These are phyloP conservation scores for Prenolepis imparis DNA, from an alignment of 2,888 invertebrate genomes.

Conservation along the genomic window DNA sequence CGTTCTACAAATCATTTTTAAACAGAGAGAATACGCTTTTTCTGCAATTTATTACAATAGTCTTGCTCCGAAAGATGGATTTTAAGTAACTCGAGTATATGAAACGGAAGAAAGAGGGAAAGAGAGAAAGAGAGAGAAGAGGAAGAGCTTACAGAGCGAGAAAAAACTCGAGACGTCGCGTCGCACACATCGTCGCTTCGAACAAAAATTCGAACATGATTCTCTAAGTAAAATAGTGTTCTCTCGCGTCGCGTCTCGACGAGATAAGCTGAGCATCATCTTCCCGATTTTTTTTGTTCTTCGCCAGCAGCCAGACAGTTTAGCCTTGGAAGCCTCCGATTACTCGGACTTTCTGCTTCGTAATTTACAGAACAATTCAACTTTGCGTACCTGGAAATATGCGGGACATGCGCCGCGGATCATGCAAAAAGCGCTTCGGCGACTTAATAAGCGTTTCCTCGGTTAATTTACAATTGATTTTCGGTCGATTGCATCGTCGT, in stretches of 20 bases:
- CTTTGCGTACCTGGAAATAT: not conserved
- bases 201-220: slow-evolving; percentile 75
- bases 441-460: not conserved
- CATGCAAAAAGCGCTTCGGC: not conserved
- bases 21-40: not conserved
- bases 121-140: not conserved
- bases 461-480: not conserved
- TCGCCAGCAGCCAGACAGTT: slow-evolving; percentile 53
- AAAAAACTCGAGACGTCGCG: slow-evolving; percentile 45
- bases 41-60: not conserved
- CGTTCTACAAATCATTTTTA: not conserved
- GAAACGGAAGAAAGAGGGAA: slow-evolving; percentile 5
- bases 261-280: slow-evolving; percentile 73
- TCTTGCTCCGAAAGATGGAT: not conserved
- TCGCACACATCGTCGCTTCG: slow-evolving; percentile 42
- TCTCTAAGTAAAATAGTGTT: slow-evolving; percentile 48
- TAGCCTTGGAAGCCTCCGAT: slow-evolving; percentile 62
- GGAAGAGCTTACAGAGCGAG: slow-evolving; percentile 35
- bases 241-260: slow-evolving; percentile 69
- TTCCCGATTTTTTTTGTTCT: slow-evolving; percentile 66
- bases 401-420: not conserved
- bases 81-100: slow-evolving; percentile 14
- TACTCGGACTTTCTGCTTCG: slow-evolving; percentile 58
- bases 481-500: not conserved
- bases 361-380: slow-evolving; percentile 10